These are phyloP conservation scores for Anoura caudifer DNA, from an alignment of 2,113 vertebrate genomes.

Conservation along the genomic window DNA sequence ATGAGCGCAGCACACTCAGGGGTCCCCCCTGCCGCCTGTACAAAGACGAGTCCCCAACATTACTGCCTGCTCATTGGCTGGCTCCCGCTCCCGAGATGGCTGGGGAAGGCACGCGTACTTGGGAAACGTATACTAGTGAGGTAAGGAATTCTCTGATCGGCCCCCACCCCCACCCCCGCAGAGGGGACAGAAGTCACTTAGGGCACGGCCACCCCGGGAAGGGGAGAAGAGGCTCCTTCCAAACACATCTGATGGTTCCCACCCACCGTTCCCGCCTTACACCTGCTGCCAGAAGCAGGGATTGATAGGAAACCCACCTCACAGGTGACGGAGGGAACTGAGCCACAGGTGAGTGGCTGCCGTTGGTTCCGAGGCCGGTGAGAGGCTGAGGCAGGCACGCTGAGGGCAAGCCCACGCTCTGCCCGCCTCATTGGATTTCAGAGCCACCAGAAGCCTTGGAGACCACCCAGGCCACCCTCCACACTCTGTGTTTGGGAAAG, in stretches of 20 bases:
- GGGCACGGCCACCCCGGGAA: too few relatives aligned
- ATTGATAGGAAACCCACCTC: not conserved
- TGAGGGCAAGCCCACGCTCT: not conserved
- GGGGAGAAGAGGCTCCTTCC: not conserved
- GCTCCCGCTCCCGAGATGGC: not conserved
- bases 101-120: not conserved
- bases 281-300: not conserved
- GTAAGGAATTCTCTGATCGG: not conserved
- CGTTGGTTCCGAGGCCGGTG: not conserved
- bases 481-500: not conserved
- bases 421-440: not conserved
- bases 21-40: not conserved
- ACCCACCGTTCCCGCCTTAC: fast-evolving
- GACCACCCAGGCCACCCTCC: not conserved
- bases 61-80: too few relatives aligned
- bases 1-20: not conserved
- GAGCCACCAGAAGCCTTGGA: not conserved
- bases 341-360: not conserved
- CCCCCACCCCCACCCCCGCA: too few relatives aligned
- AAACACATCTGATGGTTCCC: fast-evolving
- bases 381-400: not conserved
- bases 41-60: not conserved
- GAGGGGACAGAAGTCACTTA: not conserved
- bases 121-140: not conserved
- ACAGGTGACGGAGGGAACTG: not conserved